A percentile compares a stretch with the other conserved stretches of the same genome.
Conservation (phyloP, 1,140 invertebrate species). For the Drosophila pseudoananassae region DNA sequence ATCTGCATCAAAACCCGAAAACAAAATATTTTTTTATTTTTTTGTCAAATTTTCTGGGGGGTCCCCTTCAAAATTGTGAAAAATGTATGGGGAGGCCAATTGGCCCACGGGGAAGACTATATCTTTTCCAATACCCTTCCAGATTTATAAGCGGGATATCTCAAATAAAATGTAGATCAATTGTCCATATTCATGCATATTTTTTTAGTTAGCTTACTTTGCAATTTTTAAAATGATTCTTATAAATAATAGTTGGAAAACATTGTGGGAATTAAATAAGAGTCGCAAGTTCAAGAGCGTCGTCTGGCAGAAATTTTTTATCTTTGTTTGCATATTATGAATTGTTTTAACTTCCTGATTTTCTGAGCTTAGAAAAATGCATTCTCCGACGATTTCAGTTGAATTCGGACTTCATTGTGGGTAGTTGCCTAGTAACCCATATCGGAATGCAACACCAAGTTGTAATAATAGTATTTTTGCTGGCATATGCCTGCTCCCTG, state of each 20-base stretch:
- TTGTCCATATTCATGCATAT: no score
- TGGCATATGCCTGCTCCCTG: conserved; percentile 8
- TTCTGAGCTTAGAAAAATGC: conserved; percentile 13
- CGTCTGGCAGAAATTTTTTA: conserved; percentile 13
- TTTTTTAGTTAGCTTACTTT: no score
- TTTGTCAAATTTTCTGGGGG: no score
- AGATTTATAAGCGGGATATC: no score
- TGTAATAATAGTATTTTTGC: conserved; percentile 1
- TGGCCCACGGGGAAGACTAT: no score
- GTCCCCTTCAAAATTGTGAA: no score
- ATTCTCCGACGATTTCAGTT: conserved; percentile 46
- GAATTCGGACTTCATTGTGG: conserved; percentile 7
- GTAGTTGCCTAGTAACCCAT: background rate
- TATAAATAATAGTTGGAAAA: background rate
- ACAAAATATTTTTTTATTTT: no score
- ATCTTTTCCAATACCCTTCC: no score
- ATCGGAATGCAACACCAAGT: conserved; percentile 14
- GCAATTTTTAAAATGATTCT: no score
- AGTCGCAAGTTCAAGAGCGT: conserved; percentile 29
- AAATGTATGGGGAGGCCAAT: no score
- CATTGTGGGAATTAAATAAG: background rate
- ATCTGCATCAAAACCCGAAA: no score
- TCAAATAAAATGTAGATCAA: no score
- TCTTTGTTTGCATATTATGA: conserved; percentile 10
- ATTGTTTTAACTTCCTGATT: conserved; percentile 30